Base-by-base conservation (phyloP, 2,888 invertebrate genomes). In the Epinotia nisella region DNA sequence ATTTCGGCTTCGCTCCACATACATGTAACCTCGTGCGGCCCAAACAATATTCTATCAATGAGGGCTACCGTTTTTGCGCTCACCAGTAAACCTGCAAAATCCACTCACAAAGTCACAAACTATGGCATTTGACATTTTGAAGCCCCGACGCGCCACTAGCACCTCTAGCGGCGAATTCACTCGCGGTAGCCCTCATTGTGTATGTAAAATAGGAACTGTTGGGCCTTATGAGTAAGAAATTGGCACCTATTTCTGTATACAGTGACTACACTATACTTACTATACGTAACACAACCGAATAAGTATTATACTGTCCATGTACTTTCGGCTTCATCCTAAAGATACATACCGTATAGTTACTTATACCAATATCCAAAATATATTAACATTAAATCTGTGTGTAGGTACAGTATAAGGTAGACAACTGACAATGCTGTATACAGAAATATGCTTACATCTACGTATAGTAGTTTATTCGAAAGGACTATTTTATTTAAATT, bases 1-100 rank as follows among this genome's bases (percentile, higher is more conserved):
- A n/a, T 55, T 41, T 66, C 21, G n/a, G n/a, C 66, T 56, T 41
- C 41, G 66, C 41, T 66, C 66, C 66, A 66, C 66, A 41, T 4
- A 15, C n/a, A 58, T 13, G 15, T 3, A 13, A 21, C 7, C 15
- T 56, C 56, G 13, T 56, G 3, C 19, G 21, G 55, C 21, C 55
- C 15, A n/a, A 21, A 55, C 11, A 13, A 21, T 55, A 15, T 15
- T 24, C 13, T 21, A 0, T 9, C 35, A 9, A 35, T 35, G 7
- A 35, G n/a, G n/a, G n/a, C n/a, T n/a, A n/a, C n/a, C n/a, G n/a
- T n/a, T n/a, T n/a, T n/a, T n/a, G n/a, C n/a, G n/a, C n/a, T n/a
- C n/a, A n/a, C n/a, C n/a, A n/a, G n/a, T n/a, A n/a, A n/a, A n/a
- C n/a, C n/a, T n/a, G n/a, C n/a, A n/a, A n/a, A n/a, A n/a, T n/a